Evolutionary conservation across 2,888 invertebrate species (phyloP), one percentile per base, ranked within the genome.

Genomic region (Sceliomorpha sp.): DNA sequence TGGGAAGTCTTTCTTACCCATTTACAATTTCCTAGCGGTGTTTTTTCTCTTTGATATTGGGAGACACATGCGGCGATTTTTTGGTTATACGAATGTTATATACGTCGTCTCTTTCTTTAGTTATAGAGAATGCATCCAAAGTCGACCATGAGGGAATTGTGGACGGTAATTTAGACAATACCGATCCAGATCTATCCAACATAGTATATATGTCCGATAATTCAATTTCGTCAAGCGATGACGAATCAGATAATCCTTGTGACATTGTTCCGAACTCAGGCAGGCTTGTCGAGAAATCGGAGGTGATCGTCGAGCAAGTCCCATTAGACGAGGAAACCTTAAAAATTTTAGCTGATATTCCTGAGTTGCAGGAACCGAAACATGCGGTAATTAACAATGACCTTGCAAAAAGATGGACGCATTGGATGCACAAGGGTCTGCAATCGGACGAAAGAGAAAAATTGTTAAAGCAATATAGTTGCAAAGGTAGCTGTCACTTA

Each of bases 401-500:
- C 9, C 9, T 5, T 1, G 8, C 1, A 40, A 27, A 40, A 10
- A 12, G 51, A n/a, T 56, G 56, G 36, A 3, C n/a, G 2, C 27
- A 37, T 14, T 56, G 56, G 56, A 40, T 29, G 9, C 26, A 45
- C 8, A 45, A 56, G 7, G 45, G 47, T n/a, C 9, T 55, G 4
- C 5, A 13, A 1, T 1, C 12, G n/a, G 51, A 40, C 8, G 51
- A 31, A n/a, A 53, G 31, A 10, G 40, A 31, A n/a, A 29, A 31
- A 15, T 10, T 53, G 0, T 3, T 31, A 7, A 7, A 0, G 13
- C n/a, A 20, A 42, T 55, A 55, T 14, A 13, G 7, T 34, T n/a
- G 55, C 9, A 27, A 47, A 39, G 26, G 39, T n/a, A 9, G 39
- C 2, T 39, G 20, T 15, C 14, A 9, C 4, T 17, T 42, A 4